A percentile compares a stretch with the other conserved stretches of the same genome.
Conservation (phyloP, 2,888 invertebrate species). For the Phengaris arion region DNA sequence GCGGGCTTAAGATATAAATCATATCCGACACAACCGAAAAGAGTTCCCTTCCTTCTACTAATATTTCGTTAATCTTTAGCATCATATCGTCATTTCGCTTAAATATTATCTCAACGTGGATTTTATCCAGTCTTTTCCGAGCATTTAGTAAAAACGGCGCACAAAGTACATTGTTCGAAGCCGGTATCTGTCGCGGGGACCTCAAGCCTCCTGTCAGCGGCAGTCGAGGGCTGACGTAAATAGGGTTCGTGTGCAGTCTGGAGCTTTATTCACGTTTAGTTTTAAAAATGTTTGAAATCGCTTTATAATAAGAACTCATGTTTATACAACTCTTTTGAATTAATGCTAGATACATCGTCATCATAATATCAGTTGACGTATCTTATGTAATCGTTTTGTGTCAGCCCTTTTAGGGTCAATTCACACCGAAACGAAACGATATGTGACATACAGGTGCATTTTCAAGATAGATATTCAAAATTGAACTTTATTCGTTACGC, state of each 20-base stretch:
- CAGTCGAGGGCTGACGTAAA: slow-evolving; percentile 6
- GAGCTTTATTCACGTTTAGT: neutral
- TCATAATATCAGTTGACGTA: neutral
- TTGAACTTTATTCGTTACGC: too few species aligned
- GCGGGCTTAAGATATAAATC: too few species aligned
- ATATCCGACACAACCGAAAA: too few species aligned
- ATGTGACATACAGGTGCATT: too few species aligned
- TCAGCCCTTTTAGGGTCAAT: too few species aligned
- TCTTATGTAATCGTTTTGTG: too few species aligned
- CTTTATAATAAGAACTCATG: neutral
- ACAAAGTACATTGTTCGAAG: neutral
- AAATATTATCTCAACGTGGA: neutral
- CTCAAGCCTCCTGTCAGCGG: slow-evolving; percentile 11
- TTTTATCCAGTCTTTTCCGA: neutral
- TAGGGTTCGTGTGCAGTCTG: slow-evolving; percentile 5
- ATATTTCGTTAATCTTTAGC: neutral
- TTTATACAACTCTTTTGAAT: neutral
- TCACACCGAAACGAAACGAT: too few species aligned
- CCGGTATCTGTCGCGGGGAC: slow-evolving; percentile 1
- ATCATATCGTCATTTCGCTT: neutral
- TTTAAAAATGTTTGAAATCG: slow-evolving; percentile 7
- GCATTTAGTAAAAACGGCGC: slow-evolving; percentile 7
- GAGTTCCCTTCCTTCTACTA: too few species aligned
- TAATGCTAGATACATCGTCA: neutral
- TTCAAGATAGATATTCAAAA: too few species aligned